Conservation (phyloP, 2,797 vertebrate species). For the Taeniopygia guttata region DNA sequence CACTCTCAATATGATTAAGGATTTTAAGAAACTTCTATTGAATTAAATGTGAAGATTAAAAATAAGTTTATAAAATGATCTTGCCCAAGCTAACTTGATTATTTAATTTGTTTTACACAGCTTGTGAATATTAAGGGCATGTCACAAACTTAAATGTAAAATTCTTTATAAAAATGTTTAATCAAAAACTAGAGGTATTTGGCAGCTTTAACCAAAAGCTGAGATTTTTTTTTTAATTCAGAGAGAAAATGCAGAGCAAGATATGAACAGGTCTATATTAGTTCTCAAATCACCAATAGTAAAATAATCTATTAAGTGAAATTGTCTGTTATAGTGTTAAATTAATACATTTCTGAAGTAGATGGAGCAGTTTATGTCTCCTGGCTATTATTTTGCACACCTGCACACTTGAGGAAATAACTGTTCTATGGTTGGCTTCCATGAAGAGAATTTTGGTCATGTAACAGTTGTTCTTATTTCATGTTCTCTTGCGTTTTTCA, state of each 20-base stretch:
- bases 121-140: background rate
- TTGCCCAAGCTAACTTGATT: background rate
- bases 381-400: background rate
- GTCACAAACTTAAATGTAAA: background rate
- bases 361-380: background rate
- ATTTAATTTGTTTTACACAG: background rate
- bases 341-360: background rate
- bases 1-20: background rate
- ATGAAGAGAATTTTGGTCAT: background rate
- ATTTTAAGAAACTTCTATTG: background rate
- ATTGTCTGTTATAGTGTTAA: background rate
- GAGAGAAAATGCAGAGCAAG: background rate
- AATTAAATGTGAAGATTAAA: background rate
- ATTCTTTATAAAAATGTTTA: background rate
- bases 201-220: background rate
- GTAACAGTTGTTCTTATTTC: background rate
- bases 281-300: background rate
- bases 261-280: background rate
- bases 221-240: background rate
- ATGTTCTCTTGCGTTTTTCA: background rate
- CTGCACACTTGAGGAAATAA: background rate
- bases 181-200: background rate
- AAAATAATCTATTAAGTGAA: background rate
- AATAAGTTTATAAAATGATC: background rate
- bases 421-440: fast-evolving